Conservation (phyloP, 2,888 invertebrate species). For the Tromatobia lineatoria region DNA sequence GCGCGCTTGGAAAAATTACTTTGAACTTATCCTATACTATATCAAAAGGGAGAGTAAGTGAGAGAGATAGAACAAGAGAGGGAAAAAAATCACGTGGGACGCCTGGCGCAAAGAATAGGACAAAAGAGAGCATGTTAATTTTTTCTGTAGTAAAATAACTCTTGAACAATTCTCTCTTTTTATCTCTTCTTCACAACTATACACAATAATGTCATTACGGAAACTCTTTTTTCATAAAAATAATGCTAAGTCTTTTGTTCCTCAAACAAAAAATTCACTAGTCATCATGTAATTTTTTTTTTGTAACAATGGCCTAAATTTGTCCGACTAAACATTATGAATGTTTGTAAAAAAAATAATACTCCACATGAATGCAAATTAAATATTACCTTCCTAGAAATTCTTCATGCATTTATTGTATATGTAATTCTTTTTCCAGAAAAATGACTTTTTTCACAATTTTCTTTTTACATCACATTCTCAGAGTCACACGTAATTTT, state of each 20-base stretch:
- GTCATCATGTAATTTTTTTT: not conserved
- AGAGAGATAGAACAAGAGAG: not conserved
- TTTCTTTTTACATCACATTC: no score
- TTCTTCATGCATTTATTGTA: no score
- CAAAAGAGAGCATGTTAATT: slow-evolving; percentile 35
- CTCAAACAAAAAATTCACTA: not conserved
- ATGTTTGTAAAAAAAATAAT: not conserved
- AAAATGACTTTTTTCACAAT: no score
- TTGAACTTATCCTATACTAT: slow-evolving; percentile 44
- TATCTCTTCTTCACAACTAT: slow-evolving; percentile 6
- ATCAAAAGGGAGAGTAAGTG: slow-evolving; percentile 18
- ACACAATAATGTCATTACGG: slow-evolving; percentile 35
- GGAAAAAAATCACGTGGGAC: slow-evolving; percentile 8
- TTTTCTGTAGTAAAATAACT: slow-evolving; percentile 14
- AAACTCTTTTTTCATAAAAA: not conserved
- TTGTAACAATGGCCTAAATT: no score
- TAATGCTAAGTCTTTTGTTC: slow-evolving; percentile 33
- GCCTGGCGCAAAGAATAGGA: slow-evolving; percentile 28
- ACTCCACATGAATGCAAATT: no score
- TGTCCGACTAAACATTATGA: not conserved
- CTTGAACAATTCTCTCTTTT: slow-evolving; percentile 19
- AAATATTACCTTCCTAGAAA: not conserved
- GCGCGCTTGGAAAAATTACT: slow-evolving; percentile 50
- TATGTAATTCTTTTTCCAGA: no score
- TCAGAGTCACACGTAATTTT: no score